phyloP scores from a whole-genome alignment of 2,888 invertebrate species.

The Stenotaenia linearis region DNA sequence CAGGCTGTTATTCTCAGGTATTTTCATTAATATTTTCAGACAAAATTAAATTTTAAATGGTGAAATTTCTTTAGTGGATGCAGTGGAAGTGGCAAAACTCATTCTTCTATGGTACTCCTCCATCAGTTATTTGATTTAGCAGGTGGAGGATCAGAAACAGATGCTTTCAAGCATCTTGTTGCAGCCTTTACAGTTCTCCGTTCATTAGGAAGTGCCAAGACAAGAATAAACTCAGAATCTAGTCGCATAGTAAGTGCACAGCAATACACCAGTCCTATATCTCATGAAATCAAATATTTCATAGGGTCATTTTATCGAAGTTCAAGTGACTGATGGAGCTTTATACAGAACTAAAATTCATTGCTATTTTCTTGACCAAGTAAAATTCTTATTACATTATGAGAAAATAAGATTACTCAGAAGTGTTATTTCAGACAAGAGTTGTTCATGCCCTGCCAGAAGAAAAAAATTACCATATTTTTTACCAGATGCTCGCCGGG shows the following conservation, averaged over 20 bases:
- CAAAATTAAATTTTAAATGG: neutral
- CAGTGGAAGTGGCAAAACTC: conserved; percentile 90
- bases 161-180: conserved; percentile 90
- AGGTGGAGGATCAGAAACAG: conserved; percentile 90
- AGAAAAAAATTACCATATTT: conserved; percentile 94
- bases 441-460: conserved; percentile 77
- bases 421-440: conserved; percentile 61
- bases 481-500: conserved; percentile 91
- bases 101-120: conserved; percentile 82
- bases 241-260: conserved; percentile 71
- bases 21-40: neutral
- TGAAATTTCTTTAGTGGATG: conserved; percentile 55
- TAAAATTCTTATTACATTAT: conserved; percentile 35
- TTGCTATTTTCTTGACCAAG: conserved; percentile 81
- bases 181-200: conserved; percentile 91
- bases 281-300: conserved; percentile 38
- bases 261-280: too few relatives aligned
- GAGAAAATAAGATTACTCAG: neutral
- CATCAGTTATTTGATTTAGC: conserved; percentile 88
- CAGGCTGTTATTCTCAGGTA: conserved; percentile 89
- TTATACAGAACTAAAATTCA: conserved; percentile 92
- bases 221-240: conserved; percentile 82
- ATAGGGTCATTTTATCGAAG: conserved; percentile 92
- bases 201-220: conserved; percentile 85
- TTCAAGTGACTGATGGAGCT: conserved; percentile 90